Base-by-base conservation (phyloP, 1,140 invertebrate species). In the Hyles euphorbiae region DNA sequence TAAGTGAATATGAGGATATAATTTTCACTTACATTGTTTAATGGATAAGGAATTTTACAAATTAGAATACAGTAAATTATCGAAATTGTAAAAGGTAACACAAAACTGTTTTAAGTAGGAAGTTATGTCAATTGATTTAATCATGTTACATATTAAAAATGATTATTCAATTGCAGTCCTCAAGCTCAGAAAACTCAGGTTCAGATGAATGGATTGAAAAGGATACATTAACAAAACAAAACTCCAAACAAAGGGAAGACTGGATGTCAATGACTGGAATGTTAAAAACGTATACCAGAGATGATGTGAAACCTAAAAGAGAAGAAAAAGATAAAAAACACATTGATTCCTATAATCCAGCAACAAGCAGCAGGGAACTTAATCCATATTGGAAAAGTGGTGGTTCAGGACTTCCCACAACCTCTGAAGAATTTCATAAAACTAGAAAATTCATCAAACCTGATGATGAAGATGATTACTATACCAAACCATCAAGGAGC, bases 321-420 rank as follows among this genome's bases (percentile, higher is more conserved):
- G 89, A 87, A 61, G 71, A 78, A 68, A 88, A 90, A 56, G 71
- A 90, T 43, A 91, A 92, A 68, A 86, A 89, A 68, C 81, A 90
- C 63, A 90, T 91, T 53, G 90, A 92, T 63, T 88, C 90, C 10
- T 92, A 93, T 69, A 90, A 96, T 91, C 94, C 94, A 45, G 93
- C 94, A 3, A 94, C 93, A 63, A 94, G 93, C 75, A 81, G 75
- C 3, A 90, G 92, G 72, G 97, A 98, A 90, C 87, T 98, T 50
- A 99, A 99, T 91, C 97, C 96, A 2, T 96, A 97, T 81, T 98
- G 96, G 96, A 97, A 96, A 91, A 90, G 95, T 87, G 96, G 95
- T 58, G 97, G 97, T 8, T 92, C 90, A 50, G 97, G 97, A 10
- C 79, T 98, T 56, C 96, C 95, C 33, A 70, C 76, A 78, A 70